Conservation (phyloP, 1,140 invertebrate genomes). For the Ceratitis capitata region DNA sequence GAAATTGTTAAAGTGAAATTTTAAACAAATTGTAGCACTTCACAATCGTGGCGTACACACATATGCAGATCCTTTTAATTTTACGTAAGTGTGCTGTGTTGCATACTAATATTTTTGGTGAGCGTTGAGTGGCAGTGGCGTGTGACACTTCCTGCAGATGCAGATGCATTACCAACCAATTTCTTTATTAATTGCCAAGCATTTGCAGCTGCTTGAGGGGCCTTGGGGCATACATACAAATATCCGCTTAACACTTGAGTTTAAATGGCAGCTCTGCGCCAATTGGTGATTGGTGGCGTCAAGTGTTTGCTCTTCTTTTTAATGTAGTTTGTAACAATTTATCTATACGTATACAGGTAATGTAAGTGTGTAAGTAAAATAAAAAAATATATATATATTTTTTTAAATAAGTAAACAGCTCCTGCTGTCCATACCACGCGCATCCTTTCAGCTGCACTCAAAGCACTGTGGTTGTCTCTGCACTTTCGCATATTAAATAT, state of each 20-base stretch:
- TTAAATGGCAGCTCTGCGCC: too few species aligned
- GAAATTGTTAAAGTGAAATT: neutral
- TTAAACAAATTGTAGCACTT: neutral
- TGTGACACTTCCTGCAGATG: conserved; percentile 9
- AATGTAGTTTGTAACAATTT: too few species aligned
- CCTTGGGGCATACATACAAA: too few species aligned
- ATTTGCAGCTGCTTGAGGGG: neutral
- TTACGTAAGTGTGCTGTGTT: neutral
- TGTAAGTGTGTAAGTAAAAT: neutral
- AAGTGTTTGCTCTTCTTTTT: neutral
- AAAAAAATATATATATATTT: neutral
- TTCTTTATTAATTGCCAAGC: neutral
- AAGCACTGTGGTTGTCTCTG: neutral
- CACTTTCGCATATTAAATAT: neutral
- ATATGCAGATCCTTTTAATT: neutral
- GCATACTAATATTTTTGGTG: neutral
- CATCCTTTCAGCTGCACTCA: neutral
- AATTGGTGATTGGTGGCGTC: neutral
- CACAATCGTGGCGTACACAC: neutral
- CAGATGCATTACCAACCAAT: neutral
- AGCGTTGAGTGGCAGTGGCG: neutral
- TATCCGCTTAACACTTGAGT: too few species aligned
- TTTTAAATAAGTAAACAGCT: neutral
- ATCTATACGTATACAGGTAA: too few species aligned
- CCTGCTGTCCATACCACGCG: neutral